Percentiles rank a stretch among this genome's conserved stretches.
phyloP scores from a whole-genome alignment of 2,113 vertebrate genomes.

The Poeciliopsis retropinna region DNA sequence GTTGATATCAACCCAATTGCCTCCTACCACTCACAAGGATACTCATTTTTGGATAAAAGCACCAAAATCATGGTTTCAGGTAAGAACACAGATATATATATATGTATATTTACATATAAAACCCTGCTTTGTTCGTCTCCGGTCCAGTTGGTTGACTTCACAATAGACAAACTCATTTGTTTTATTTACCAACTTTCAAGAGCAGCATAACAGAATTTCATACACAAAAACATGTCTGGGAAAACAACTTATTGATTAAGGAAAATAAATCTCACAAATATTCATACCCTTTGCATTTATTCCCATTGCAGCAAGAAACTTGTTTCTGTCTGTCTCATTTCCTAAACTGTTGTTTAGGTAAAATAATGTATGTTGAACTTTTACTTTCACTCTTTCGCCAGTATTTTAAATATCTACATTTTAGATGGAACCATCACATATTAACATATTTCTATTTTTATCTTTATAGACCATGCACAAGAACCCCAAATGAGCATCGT shows the following conservation, averaged over 20 bases:
- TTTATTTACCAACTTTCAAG: too few species aligned
- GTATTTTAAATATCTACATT: neutral
- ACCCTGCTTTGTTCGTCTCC: too few species aligned
- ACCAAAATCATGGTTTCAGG: slow-evolving; percentile 54
- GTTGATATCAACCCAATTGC: slow-evolving; percentile 57
- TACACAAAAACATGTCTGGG: too few species aligned
- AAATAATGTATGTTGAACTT: neutral
- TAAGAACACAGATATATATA: slow-evolving; percentile 13
- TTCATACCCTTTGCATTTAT: neutral
- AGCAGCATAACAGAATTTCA: too few species aligned
- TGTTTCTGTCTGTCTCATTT: neutral
- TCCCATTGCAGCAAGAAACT: neutral
- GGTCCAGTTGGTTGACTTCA: too few species aligned
- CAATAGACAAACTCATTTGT: too few species aligned
- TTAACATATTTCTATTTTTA: slow-evolving; percentile 10
- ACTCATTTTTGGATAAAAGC: slow-evolving; percentile 53
- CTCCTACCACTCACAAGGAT: slow-evolving; percentile 32
- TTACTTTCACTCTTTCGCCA: neutral
- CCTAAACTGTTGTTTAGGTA: neutral
- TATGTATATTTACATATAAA: too few species aligned
- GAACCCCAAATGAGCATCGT: slow-evolving; percentile 52
- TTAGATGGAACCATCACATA: neutral
- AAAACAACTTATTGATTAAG: too few species aligned
- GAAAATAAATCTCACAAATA: neutral
- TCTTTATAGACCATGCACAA: slow-evolving; percentile 47